Evolutionary conservation across 53 echinoderm and acorn worm genomes (phyloP), one percentile per base, ranked within the genome.

Genomic region (Paracentrotus lividus): DNA sequence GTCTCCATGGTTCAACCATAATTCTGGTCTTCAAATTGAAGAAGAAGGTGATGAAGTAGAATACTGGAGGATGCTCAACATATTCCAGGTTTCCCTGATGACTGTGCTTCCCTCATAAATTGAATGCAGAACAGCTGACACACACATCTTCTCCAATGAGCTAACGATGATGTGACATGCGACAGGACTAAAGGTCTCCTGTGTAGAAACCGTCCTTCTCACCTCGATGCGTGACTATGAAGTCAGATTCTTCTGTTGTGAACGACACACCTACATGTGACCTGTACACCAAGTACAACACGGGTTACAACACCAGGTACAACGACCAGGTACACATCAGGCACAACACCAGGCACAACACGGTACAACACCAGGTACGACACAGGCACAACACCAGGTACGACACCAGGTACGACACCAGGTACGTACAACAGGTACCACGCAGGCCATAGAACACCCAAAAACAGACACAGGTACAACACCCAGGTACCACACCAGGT

Each of bases 111-210:
- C 90, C 90, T 18, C 18, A 90, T 20, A 67, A 90, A 14, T 90
- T 3, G 44, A 90, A 49, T 90, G 90, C 42, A 21, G 90, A 66
- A 90, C 90, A 3, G 90, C 60, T 90, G 90, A 66, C 14, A 44
- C 90, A 1, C 90, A 90, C 43, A 40, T 90, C 61, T 90, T 66
- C 90, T 38, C 66, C 64, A 90, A 90, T 27, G 43, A 65, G 52
- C 90, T 21, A 29, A 42, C 27, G 90, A 90, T 61, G 60, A 34
- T 88, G 88, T 44, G 40, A 88, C 88, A 40, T 88, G 88, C 36
- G 64, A 88, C 44, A 61, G 9, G 27, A 24, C 4, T 9, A 9
- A 13, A 15, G 90, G 90, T 26, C 45, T 90, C 20, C 47, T 23
- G 0, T 90, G 90, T 66, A 42, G n/a, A 31, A 47, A 90, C 60